phyloP scores from a whole-genome alignment of 37 sponge, comb jelly and placozoan genomes.

The Spongia lamella region DNA sequence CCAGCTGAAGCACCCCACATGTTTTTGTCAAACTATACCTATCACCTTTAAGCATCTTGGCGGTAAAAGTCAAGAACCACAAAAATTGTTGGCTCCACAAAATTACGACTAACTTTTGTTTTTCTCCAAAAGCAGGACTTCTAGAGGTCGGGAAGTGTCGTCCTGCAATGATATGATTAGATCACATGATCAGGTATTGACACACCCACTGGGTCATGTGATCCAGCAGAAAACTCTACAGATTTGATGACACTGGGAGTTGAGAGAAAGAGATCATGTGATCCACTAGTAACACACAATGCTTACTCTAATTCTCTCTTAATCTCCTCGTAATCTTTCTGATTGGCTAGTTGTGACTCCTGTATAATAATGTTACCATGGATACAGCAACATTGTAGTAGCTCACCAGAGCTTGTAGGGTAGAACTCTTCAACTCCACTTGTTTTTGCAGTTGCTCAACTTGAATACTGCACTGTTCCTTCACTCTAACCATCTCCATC shows the following conservation, averaged over 20 bases:
- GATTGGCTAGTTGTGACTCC: constrained; percentile 46
- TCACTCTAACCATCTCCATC: constrained; percentile 32
- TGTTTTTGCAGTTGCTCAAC: not conserved
- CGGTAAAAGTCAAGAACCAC: too few relatives aligned
- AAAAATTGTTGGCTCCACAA: too few relatives aligned
- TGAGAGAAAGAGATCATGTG: not conserved
- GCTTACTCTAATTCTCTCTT: constrained; percentile 83
- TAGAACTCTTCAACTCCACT: not conserved
- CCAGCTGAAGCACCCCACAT: too few relatives aligned
- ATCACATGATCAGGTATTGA: too few relatives aligned
- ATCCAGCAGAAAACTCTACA: constrained; percentile 46
- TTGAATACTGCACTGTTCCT: not conserved
- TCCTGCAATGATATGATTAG: not conserved
- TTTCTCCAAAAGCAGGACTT: constrained; percentile 74
- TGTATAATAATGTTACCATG: constrained; percentile 28
- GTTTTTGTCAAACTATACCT: too few relatives aligned
- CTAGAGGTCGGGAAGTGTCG: constrained; percentile 63
- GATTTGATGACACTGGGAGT: constrained; percentile 56
- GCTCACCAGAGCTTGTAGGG: not conserved
- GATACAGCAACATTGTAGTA: too few relatives aligned
- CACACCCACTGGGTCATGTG: too few relatives aligned
- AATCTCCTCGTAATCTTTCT: constrained; percentile 89
- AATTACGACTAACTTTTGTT: constrained; percentile 50
- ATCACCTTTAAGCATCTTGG: too few relatives aligned
- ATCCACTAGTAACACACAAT: not conserved